These are phyloP conservation scores for Calephelis nemesis DNA, from an alignment of 1,140 invertebrate species.

Conservation along the genomic window DNA sequence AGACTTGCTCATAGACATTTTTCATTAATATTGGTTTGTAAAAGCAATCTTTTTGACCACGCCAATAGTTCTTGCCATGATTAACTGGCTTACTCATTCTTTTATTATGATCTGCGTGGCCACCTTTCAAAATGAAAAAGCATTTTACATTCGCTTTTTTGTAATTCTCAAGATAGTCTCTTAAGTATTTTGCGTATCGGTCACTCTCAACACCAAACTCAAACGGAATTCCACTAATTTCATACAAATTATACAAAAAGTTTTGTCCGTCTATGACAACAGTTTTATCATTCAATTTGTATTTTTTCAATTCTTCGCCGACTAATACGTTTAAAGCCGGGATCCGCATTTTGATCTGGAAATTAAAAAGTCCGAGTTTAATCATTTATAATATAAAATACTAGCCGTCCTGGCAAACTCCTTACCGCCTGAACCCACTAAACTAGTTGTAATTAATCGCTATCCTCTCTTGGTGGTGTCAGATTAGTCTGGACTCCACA, in stretches of 20 bases:
- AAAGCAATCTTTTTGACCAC: background rate
- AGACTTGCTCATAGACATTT: conserved; percentile 37
- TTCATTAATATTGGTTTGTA: conserved; percentile 33
- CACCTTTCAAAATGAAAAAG: conserved; percentile 50
- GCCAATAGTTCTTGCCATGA: conserved; percentile 20
- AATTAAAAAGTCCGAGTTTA: no score
- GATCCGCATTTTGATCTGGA: background rate
- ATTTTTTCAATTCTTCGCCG: background rate
- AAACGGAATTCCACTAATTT: background rate
- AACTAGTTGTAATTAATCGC: no score
- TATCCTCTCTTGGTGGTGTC: no score
- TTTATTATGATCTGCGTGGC: conserved; percentile 28
- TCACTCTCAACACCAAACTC: background rate
- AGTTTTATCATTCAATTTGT: background rate
- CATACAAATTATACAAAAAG: background rate
- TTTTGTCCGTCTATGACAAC: conserved; percentile 6
- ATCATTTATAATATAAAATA: no score
- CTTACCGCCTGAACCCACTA: no score
- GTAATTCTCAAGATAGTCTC: conserved; percentile 34
- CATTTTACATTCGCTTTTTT: conserved; percentile 46
- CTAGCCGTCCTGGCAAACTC: no score
- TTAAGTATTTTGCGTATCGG: conserved; percentile 37
- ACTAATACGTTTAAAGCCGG: background rate
- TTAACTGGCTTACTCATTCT: background rate
- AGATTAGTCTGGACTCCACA: no score